Evolutionary conservation across 2,888 invertebrate genomes (phyloP), one percentile per base, ranked within the genome.

Genomic region (Neoitamus cyanurus): DNA sequence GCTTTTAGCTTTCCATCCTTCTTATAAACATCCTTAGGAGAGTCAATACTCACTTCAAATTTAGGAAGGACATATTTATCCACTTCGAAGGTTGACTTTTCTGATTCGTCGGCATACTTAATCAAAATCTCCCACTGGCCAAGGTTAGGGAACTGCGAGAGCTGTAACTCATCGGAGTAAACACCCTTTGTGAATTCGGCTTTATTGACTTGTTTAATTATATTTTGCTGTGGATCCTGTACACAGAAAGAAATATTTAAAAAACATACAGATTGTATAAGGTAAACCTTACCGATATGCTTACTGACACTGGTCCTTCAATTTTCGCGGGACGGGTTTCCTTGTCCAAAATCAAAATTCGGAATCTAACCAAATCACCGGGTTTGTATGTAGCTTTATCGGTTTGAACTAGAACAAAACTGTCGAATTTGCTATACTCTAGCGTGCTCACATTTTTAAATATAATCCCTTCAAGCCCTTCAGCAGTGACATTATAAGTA

Each of bases 351-450:
- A 96, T 93, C 25, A 97, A 91, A 7, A 96, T 87, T 25, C 90
- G 88, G 91, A 97, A 98, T 90, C 95, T 93, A 58, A 99, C 94
- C 87, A 94, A 94, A 89, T 96, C 95, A n/a, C 96, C 95, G 0
- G 98, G 97, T 89, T 97, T 96, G 91, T 98, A 98, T 86, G 97
- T 95, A 15, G 97, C 95, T 91, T 97, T 96, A 91, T 98, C 98
- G 0, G 97, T 97, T 90, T 98, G 98, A 84, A 98, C 94, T 89
- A 97, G 96, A n/a, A 30, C 25, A 69, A 82, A 96, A 89, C 95
- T 95, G 3, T 95, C 95, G 89, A 97, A 88, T 95, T 96, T 89
- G 97, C 95, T 87, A 94, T 94, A 86, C 94, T 93, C 91, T 94
- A 97, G 84, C 93, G 93, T 92, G 0, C 95, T 95, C n/a, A 95